A percentile compares a stretch with the other conserved stretches of the same genome.
phyloP scores from a whole-genome alignment of 2,888 invertebrate species.

The Aethes cnicana region DNA sequence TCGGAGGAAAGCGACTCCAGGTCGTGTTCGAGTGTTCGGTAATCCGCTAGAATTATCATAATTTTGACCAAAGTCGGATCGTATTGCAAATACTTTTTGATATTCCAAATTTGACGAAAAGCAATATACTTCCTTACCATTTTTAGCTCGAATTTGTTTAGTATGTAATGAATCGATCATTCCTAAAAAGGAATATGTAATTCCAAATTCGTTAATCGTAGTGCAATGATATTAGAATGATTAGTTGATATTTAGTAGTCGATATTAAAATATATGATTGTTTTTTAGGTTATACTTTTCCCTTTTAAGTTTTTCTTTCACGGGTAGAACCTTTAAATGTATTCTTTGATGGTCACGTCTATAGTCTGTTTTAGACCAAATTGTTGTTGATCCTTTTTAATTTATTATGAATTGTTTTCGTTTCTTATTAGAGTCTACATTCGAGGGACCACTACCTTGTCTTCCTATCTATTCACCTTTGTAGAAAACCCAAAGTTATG shows the following conservation, averaged over 20 bases:
- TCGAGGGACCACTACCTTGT: conserved; percentile 68
- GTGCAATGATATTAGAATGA: conserved; percentile 76
- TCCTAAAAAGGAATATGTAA: conserved; percentile 67
- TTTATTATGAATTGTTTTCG: conserved; percentile 52
- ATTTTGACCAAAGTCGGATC: neutral
- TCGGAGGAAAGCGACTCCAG: conserved; percentile 55
- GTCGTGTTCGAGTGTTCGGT: conserved; percentile 38
- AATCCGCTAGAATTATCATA: neutral
- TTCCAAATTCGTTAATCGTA: conserved; percentile 74
- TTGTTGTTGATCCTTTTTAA: conserved; percentile 58
- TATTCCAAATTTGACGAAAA: conserved; percentile 17
- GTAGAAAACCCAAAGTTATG: conserved; percentile 75
- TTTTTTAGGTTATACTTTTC: conserved; percentile 28
- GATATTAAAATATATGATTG: conserved; percentile 30
- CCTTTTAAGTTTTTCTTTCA: conserved; percentile 32
- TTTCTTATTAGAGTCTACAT: conserved; percentile 45
- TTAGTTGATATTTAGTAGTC: conserved; percentile 52
- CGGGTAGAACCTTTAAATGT: conserved; percentile 39
- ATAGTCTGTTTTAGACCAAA: conserved; percentile 40
- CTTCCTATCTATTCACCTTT: conserved; percentile 66
- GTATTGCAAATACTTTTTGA: conserved; percentile 12
- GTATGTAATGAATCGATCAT: conserved; percentile 68
- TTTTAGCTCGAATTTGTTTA: conserved; percentile 73
- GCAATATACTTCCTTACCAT: conserved; percentile 27
- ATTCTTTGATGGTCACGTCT: conserved; percentile 35